Evolutionary conservation across 2,888 invertebrate genomes (phyloP).

Genomic region (Fragum whitleyi): DNA sequence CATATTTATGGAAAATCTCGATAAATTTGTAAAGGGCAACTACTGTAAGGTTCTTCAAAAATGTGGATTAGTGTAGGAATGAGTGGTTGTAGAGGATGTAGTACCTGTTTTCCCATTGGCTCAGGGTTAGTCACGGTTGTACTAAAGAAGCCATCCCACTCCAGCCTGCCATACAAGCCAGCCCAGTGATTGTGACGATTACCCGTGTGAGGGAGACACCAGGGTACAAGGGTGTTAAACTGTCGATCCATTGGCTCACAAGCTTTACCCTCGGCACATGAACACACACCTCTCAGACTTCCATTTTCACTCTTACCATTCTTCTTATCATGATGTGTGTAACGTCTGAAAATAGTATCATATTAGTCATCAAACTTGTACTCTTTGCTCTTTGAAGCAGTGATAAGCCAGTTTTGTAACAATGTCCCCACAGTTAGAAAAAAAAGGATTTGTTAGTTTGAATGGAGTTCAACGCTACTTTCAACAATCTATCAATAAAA

Average conservation of each 20-base stretch:
- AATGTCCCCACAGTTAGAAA: too few species aligned
- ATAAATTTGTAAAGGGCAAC: too few species aligned
- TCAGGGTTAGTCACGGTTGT: slow-evolving; percentile 93
- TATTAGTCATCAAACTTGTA: not conserved
- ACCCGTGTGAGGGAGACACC: slow-evolving; percentile 95
- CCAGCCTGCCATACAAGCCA: slow-evolving; percentile 92
- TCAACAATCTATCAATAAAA: too few species aligned
- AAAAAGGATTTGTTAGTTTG: too few species aligned
- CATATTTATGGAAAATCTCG: too few species aligned
- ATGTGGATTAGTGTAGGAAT: too few species aligned
- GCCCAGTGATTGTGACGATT: slow-evolving; percentile 95
- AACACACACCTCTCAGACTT: slow-evolving; percentile 90
- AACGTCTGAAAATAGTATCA: slow-evolving; percentile 84
- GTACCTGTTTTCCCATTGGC: slow-evolving; percentile 94
- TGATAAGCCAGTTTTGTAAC: too few species aligned
- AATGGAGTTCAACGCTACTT: too few species aligned
- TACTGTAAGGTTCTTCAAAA: too few species aligned
- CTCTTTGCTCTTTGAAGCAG: not conserved
- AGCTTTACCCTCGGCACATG: slow-evolving; percentile 88
- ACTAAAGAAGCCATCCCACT: slow-evolving; percentile 94
- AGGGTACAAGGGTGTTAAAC: slow-evolving; percentile 93
- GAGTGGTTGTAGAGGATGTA: too few species aligned
- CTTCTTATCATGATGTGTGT: slow-evolving; percentile 87
- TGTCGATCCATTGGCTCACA: slow-evolving; percentile 92
- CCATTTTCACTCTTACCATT: slow-evolving; percentile 86